phyloP scores from a whole-genome alignment of 53 echinoderm and acorn worm genomes.

The Arbacia lixula region DNA sequence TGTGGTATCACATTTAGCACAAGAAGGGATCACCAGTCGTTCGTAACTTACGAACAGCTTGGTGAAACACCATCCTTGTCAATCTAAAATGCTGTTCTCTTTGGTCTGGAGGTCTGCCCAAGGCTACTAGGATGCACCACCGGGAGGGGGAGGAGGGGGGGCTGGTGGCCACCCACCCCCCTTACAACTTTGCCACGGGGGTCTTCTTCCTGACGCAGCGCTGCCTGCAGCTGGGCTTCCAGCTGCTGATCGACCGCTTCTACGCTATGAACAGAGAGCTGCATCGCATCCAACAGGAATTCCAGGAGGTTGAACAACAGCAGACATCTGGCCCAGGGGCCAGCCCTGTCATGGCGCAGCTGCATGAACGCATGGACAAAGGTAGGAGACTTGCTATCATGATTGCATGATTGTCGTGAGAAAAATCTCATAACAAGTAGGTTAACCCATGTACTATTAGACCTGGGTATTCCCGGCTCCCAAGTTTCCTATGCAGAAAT shows the following conservation, averaged over 20 bases:
- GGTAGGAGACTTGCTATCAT: constrained; percentile 65
- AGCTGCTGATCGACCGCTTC: constrained; percentile 80
- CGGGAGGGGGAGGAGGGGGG: constrained; percentile 41
- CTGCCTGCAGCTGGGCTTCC: constrained; percentile 92
- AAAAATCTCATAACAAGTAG: too few species aligned
- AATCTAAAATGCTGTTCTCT: too few species aligned
- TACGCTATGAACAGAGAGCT: constrained; percentile 79
- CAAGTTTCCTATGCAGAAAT: too few species aligned
- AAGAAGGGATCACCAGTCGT: too few species aligned
- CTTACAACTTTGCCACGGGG: constrained; percentile 94
- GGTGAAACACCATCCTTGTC: too few species aligned
- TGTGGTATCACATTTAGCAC: too few species aligned
- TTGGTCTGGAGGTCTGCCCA: constrained; percentile 84
- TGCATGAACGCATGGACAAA: constrained; percentile 92
- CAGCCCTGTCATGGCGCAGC: constrained; percentile 68
- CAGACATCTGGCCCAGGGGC: constrained; percentile 61
- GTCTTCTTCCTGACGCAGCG: constrained; percentile 94
- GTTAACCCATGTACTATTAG: too few species aligned
- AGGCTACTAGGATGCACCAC: constrained; percentile 70
- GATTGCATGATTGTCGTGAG: too few species aligned
- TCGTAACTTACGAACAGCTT: too few species aligned
- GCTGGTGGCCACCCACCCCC: constrained; percentile 38
- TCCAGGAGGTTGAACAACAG: constrained; percentile 72
- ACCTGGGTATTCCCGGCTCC: too few species aligned
- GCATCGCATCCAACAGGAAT: constrained; percentile 79